Percentiles rank a stretch among this genome's conserved stretches.
Conservation (phyloP, 2,113 vertebrate species). For the Oncorhynchus mykiss region DNA sequence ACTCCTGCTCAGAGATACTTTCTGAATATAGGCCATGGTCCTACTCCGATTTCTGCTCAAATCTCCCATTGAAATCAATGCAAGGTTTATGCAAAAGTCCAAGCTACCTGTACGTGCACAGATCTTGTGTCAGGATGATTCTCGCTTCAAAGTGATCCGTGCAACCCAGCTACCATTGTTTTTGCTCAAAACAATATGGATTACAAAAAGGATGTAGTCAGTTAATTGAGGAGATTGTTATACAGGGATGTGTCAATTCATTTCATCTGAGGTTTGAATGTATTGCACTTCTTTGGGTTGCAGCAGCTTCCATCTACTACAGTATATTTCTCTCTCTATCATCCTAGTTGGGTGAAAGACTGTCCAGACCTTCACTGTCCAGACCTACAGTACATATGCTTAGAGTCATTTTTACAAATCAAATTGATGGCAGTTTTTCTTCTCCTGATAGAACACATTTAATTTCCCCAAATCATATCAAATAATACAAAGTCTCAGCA, state of each 20-base stretch:
- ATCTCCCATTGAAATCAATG: no score
- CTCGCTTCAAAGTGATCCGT: conserved; percentile 36
- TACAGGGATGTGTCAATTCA: conserved; percentile 45
- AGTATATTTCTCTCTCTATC: conserved; percentile 19
- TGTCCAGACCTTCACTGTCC: no score
- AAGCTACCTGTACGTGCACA: no score
- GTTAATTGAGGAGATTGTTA: conserved; percentile 27
- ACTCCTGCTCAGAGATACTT: neutral
- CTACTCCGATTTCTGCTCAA: no score
- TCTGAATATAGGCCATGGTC: neutral
- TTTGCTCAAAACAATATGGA: conserved; percentile 44
- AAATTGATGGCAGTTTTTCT: conserved; percentile 10
- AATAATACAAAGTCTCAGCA: neutral
- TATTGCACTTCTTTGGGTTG: conserved; percentile 81
- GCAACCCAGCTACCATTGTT: neutral
- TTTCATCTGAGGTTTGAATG: conserved; percentile 76
- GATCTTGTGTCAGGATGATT: neutral
- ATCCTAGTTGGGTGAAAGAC: conserved; percentile 4
- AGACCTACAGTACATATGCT: no score
- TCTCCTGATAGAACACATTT: neutral
- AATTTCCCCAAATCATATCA: no score
- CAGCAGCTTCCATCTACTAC: conserved; percentile 43
- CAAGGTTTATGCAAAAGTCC: no score
- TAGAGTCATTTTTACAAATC: no score
- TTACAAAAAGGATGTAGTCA: neutral